Conservation (phyloP, 2,888 invertebrate species). For the Parapristionchus giblindavisi region DNA sequence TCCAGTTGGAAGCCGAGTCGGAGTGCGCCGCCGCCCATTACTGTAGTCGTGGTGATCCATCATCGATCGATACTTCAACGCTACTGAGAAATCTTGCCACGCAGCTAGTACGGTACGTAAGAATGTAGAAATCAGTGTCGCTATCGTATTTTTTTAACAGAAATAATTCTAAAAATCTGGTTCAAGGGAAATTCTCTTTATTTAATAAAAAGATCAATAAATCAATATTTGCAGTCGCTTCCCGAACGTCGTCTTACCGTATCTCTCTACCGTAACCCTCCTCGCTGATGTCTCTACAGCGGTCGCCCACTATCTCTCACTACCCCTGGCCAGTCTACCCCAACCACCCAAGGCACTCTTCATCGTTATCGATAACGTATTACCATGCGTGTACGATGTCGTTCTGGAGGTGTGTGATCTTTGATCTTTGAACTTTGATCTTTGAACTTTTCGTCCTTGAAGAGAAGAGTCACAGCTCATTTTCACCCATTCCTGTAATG, state of each 20-base stretch:
- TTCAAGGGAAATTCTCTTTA: not conserved
- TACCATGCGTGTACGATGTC: slow-evolving; percentile 13
- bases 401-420: slow-evolving; percentile 17
- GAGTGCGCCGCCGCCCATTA: slow-evolving; percentile 54
- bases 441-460: too few species aligned
- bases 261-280: slow-evolving; percentile 51
- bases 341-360: slow-evolving; percentile 47
- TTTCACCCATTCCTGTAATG: too few species aligned
- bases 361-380: slow-evolving; percentile 48
- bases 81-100: slow-evolving; percentile 48
- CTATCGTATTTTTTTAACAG: not conserved
- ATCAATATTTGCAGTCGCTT: slow-evolving; percentile 40
- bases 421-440: too few species aligned
- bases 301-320: slow-evolving; percentile 48
- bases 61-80: slow-evolving; percentile 53
- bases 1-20: slow-evolving; percentile 38
- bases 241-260: slow-evolving; percentile 55
- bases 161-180: not conserved
- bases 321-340: slow-evolving; percentile 52
- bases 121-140: not conserved
- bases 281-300: slow-evolving; percentile 46
- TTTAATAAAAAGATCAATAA: not conserved
- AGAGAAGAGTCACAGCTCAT: too few species aligned
- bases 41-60: slow-evolving; percentile 48
- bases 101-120: slow-evolving; percentile 40